Evolutionary conservation across 2,888 invertebrate genomes (phyloP).

Genomic region (Hemicrepidius hirtus): DNA sequence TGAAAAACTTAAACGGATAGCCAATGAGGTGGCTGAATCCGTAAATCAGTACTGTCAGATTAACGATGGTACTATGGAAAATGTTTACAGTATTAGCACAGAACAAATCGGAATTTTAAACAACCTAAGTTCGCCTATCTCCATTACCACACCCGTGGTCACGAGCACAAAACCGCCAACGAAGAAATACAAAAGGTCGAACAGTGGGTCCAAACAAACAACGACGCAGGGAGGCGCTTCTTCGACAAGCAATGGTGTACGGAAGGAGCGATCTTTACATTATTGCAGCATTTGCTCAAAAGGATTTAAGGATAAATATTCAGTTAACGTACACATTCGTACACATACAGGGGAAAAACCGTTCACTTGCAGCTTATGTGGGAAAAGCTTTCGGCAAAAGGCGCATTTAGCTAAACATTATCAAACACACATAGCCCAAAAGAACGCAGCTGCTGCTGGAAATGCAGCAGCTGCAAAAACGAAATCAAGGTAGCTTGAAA

Average conservation of each 20-base stretch:
- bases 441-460: constrained; percentile 81
- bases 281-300: constrained; percentile 95
- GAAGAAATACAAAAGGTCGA: constrained; percentile 84
- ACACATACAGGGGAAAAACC: constrained; percentile 99
- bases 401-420: constrained; percentile 95
- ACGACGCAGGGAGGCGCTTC: constrained; percentile 71
- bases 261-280: constrained; percentile 91
- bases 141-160: constrained; percentile 76
- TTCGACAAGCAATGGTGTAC: constrained; percentile 81
- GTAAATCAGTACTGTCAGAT: constrained; percentile 81
- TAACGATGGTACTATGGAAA: constrained; percentile 73
- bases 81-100: constrained; percentile 73
- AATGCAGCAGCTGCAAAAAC: constrained; percentile 70
- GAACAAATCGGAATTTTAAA: constrained; percentile 69
- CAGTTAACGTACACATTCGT: constrained; percentile 97
- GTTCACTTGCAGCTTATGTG: constrained; percentile 94
- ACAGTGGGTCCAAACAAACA: constrained; percentile 66
- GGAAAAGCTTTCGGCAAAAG: constrained; percentile 94
- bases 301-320: constrained; percentile 96
- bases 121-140: constrained; percentile 68
- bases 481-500: constrained; percentile 69
- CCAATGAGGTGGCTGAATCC: constrained; percentile 86
- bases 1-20: constrained; percentile 89
- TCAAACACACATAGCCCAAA: constrained; percentile 93
- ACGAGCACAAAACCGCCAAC: constrained; percentile 77